Base-by-base conservation (phyloP, 2,797 vertebrate species). In the Phylloscopus collybita region DNA sequence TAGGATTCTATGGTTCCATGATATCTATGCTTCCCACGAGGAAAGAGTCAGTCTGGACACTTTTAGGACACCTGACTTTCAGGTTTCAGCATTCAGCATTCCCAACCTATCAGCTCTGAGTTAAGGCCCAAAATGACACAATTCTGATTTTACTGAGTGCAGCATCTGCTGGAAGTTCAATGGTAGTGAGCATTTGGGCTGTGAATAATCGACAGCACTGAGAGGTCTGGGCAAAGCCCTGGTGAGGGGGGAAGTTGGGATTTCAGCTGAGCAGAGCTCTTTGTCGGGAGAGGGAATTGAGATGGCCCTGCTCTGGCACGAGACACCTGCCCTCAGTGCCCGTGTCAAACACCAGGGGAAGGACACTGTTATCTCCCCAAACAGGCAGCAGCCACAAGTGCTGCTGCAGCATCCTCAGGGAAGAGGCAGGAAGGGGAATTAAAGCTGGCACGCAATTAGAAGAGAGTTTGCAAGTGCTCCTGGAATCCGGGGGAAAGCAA, bases 391-490 rank as follows among this genome's bases (percentile, higher is more conserved):
- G 79, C 25, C 47, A 50, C 51, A 16, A 13, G 3, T 15, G 70
- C 73, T 93, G 70, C 88, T 54, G 70, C 80, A 73, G 75, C 59
- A 60, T 49, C 78, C 83, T 23, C 80, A 1, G 8, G 86, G 87
- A 93, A 76, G 4, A 53, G 84, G 47, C 71, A 80, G 78, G 62
- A 36, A 78, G 51, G 91, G 85, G 76, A 96, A 93, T 92, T 61
- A 74, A 69, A 90, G 87, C 91, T 91, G 92, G 88, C 91, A 91
- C 47, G 36, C 53, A 25, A 64, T 74, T 80, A 75, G 45, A 84
- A 80, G 25, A 44, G 50, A 81, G 83, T 32, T 83, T 56, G 71
- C 53, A 42, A 91, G 92, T 32, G 79, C 75, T 91, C 64, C 78
- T 86, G 88, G 59, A 90, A 84, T 64, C 70, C 86, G 29, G 12